These are phyloP conservation scores for Odontocerum albicorne DNA, from an alignment of 2,888 invertebrate genomes.

Conservation along the genomic window DNA sequence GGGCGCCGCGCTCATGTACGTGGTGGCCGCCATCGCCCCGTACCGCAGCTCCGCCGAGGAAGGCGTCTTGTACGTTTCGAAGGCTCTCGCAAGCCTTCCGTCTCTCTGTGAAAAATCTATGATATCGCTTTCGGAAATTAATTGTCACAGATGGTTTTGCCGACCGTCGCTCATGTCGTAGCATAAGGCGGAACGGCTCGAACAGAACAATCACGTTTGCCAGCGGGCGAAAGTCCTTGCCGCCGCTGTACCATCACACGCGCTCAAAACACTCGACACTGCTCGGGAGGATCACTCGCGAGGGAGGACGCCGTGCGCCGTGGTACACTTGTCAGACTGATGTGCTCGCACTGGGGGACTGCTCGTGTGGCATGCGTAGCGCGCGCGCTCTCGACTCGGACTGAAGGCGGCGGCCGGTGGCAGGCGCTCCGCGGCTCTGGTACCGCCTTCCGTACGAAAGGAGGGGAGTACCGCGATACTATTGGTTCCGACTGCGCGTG, in stretches of 20 bases:
- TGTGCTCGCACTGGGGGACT: slow-evolving; percentile 14
- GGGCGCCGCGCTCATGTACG: slow-evolving; percentile 87
- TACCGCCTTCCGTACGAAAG: slow-evolving; percentile 46
- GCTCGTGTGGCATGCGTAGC: slow-evolving; percentile 44
- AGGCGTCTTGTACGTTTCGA: slow-evolving; percentile 65
- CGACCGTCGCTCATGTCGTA: slow-evolving; percentile 35
- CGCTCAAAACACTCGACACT: slow-evolving; percentile 43
- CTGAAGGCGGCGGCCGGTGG: slow-evolving; percentile 56
- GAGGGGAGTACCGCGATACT: slow-evolving; percentile 46
- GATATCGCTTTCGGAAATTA: slow-evolving; percentile 38
- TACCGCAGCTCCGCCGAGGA: slow-evolving; percentile 63
- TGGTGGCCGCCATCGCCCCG: slow-evolving; percentile 93
- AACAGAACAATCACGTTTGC: slow-evolving; percentile 58
- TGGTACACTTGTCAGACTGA: slow-evolving; percentile 34
- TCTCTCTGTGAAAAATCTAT: slow-evolving; percentile 39
- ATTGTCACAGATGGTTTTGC: slow-evolving; percentile 32
- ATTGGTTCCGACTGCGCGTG: slow-evolving; percentile 43
- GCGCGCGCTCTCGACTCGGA: slow-evolving; percentile 58
- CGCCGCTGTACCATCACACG: slow-evolving; percentile 38
- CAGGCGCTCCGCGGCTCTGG: slow-evolving; percentile 51
- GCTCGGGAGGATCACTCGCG: slow-evolving; percentile 41
- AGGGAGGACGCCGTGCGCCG: slow-evolving; percentile 43
- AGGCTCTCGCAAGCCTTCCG: slow-evolving; percentile 44
- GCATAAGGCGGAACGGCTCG: slow-evolving; percentile 29
- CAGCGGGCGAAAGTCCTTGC: slow-evolving; percentile 48